Conservation (phyloP, 2,888 invertebrate species). For the Lacanobia oleracea region DNA sequence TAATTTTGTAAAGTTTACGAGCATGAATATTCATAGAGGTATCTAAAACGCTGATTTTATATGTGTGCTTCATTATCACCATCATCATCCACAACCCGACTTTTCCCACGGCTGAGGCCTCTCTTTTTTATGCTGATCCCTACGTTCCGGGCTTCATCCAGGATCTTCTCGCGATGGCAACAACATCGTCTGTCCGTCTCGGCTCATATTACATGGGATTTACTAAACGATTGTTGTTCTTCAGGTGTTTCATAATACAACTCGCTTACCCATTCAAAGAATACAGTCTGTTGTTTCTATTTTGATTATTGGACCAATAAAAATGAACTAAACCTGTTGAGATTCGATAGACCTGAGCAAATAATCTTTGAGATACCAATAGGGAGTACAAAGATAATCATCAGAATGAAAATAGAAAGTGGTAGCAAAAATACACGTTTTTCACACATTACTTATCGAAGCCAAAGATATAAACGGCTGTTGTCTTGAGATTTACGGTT, state of each 20-base stretch:
- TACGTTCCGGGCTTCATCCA: no score
- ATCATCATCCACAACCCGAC: no score
- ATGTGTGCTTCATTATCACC: background rate
- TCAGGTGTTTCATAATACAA: no score
- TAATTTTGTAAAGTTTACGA: background rate
- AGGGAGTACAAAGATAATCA: background rate
- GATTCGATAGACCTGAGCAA: background rate
- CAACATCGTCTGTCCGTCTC: no score
- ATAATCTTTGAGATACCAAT: background rate
- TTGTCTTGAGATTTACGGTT: slow-evolving; percentile 17
- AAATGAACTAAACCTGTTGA: background rate
- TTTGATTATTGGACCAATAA: background rate
- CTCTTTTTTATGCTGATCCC: no score
- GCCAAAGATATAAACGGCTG: slow-evolving; percentile 14
- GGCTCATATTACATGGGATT: background rate
- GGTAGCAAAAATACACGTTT: background rate
- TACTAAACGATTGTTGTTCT: background rate
- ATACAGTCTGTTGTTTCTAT: background rate
- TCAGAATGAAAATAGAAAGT: background rate
- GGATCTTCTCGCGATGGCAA: no score
- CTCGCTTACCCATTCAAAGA: background rate
- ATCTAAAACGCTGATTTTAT: no score
- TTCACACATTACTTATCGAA: slow-evolving; percentile 28
- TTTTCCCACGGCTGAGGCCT: no score
- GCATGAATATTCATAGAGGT: no score